Evolutionary conservation across 2,113 vertebrate species (phyloP), one percentile per base, ranked within the genome.

Genomic region (Psilopogon haemacephalus): DNA sequence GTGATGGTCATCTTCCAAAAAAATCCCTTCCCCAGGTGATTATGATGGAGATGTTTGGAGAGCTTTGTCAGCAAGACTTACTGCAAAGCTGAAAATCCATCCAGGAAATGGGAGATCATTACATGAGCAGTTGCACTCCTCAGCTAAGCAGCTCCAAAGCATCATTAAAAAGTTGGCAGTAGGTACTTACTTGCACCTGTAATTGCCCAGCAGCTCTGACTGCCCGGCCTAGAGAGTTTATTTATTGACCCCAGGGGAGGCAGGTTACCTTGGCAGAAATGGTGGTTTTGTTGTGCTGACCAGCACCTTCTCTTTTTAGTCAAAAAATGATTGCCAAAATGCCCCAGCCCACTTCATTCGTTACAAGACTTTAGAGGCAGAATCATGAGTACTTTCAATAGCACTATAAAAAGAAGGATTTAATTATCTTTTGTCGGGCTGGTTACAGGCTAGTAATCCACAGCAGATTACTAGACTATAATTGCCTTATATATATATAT

Each of bases 371-470:
- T 96, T 96, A 89, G 73, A 93, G 62, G 94, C 48, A 86, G 59
- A 91, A 75, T 71, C 93, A 84, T 55, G 71, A 97, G 80, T 82
- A 93, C 96, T 50, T 97, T 94, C 82, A 92, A 95, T 83, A 86
- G 64, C 88, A 89, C 92, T 90, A 87, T 67, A 92, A 97, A 96
- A 97, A 63, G 84, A 92, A 95, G 88, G 84, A 94, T 96, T 88
- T 96, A 87, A 94, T 95, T 80, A 95, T 94, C 94, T 93, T 89
- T 83, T 59, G 82, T 95, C 94, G 94, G 79, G 95, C 88, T 95
- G 79, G 89, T 92, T 95, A 88, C 93, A 96, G 95, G 94, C 79
- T 86, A 81, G 95, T 77, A 92, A 95, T 88, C 86, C 84, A 84
- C 78, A 96, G 93, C 83, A 95, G 94, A 95, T 97, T 94, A 95